These are phyloP conservation scores for Troides aeacus DNA, from an alignment of 2,888 invertebrate species.

Conservation along the genomic window DNA sequence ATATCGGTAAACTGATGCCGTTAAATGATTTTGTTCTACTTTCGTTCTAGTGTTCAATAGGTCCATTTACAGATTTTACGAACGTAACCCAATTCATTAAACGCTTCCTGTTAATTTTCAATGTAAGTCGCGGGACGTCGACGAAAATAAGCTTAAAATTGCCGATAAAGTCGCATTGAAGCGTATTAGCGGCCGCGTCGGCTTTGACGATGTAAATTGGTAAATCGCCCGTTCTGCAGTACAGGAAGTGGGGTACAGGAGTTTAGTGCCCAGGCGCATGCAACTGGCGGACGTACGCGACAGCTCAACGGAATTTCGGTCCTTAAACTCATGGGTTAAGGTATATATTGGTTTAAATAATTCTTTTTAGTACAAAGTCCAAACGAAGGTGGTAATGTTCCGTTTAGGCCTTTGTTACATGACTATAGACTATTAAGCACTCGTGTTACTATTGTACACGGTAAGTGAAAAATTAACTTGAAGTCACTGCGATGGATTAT, in stretches of 20 bases:
- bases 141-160: conserved; percentile 37
- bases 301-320: conserved; percentile 1
- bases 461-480: not conserved
- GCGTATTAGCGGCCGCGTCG: conserved; percentile 45
- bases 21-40: not conserved
- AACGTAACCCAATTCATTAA: not conserved
- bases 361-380: conserved; percentile 14
- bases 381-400: conserved; percentile 17
- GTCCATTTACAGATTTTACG: not conserved
- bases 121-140: conserved; percentile 8
- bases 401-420: conserved; percentile 15
- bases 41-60: not conserved
- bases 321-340: not conserved
- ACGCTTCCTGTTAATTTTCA: conserved; percentile 7
- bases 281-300: conserved; percentile 9
- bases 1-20: not conserved
- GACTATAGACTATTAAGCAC: conserved; percentile 1
- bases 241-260: conserved; percentile 61
- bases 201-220: conserved; percentile 61
- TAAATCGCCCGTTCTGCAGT: conserved; percentile 53
- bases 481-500: not conserved
- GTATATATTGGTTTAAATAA: conserved; percentile 4
- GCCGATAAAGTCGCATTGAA: conserved; percentile 37
- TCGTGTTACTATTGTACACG: not conserved
- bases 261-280: conserved; percentile 38